Evolutionary conservation across 2,113 vertebrate species (phyloP), one percentile per base, ranked within the genome.

Genomic region (Antigone vipio): DNA sequence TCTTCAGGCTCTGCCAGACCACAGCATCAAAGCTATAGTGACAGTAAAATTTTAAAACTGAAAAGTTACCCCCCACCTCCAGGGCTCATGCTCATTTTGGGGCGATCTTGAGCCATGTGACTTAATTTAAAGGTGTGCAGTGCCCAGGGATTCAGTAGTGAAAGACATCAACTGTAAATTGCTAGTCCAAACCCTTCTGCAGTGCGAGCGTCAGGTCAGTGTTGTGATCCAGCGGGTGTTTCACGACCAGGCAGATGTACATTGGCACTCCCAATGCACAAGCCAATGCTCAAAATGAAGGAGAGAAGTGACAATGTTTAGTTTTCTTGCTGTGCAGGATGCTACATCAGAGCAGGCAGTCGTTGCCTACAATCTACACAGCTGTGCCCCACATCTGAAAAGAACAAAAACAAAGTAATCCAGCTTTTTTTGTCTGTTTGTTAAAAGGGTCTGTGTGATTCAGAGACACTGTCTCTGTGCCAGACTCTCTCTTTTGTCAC

Each of bases 391-490:
- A 59, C 26, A 63, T 81, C 77, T 81, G 50, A 87, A 94, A 78
- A 74, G 68, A 66, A 58, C 9, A 74, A 84, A 94, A 92, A 5
- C 68, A 59, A 91, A 87, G 34, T 69, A 88, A 88, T 91, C 9
- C 44, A 72, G 59, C 4, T 44, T 45, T 74, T 86, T 53, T 82
- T 60, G n/a, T 4, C 45, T 64, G 40, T 59, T 93, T 27, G 35
- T 90, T 93, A 56, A 96, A 94, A 90, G 34, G 5, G 9, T 85
- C 49, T 85, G 26, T 93, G 52, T 96, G 63, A 79, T 92, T 94
- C 75, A 83, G 82, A 85, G 74, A 68, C 49, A 34, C 58, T 72
- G 68, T 63, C n/a, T 79, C n/a, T 89, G 58, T 79, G 69, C 85
- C 92, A 93, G 49, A 35, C 64, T 83, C 63, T 74, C 27, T 89